A percentile compares a stretch with the other conserved stretches of the same genome.
These are phyloP conservation scores for Ariopsis seemanni DNA, from an alignment of 2,113 vertebrate genomes.

Conservation along the genomic window DNA sequence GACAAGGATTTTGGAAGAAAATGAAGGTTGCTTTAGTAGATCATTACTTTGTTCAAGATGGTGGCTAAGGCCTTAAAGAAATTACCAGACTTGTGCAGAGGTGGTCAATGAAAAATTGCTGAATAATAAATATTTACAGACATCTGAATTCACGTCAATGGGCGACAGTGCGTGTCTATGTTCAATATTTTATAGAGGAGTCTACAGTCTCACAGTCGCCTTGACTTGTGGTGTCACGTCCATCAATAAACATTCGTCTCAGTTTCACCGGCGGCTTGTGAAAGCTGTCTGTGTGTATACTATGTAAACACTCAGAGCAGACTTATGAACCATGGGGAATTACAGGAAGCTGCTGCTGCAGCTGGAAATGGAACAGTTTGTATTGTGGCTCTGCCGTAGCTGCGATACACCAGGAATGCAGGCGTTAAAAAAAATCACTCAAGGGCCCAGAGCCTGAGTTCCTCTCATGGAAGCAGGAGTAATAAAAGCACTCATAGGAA, in stretches of 20 bases:
- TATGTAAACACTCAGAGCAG: conserved; percentile 39
- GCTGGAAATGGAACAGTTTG: conserved; percentile 49
- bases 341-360: conserved; percentile 20
- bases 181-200: conserved; percentile 27
- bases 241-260: conserved; percentile 40
- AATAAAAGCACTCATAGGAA: conserved; percentile 59
- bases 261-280: conserved; percentile 38
- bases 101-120: background rate
- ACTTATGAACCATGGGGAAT: conserved; percentile 38
- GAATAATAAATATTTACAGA: conserved; percentile 30
- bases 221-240: conserved; percentile 39
- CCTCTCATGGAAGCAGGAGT: conserved; percentile 50
- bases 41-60: background rate
- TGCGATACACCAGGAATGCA: conserved; percentile 35
- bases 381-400: conserved; percentile 20
- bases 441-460: conserved; percentile 21
- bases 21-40: background rate
- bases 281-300: conserved; percentile 31
- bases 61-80: background rate
- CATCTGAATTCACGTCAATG: conserved; percentile 17
- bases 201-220: conserved; percentile 15
- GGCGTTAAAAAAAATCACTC: conserved; percentile 31
- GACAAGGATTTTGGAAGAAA: background rate
- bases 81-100: background rate
- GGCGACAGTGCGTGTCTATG: background rate